phyloP scores from a whole-genome alignment of 2,888 invertebrate genomes.

The Cheilosia variabilis region DNA sequence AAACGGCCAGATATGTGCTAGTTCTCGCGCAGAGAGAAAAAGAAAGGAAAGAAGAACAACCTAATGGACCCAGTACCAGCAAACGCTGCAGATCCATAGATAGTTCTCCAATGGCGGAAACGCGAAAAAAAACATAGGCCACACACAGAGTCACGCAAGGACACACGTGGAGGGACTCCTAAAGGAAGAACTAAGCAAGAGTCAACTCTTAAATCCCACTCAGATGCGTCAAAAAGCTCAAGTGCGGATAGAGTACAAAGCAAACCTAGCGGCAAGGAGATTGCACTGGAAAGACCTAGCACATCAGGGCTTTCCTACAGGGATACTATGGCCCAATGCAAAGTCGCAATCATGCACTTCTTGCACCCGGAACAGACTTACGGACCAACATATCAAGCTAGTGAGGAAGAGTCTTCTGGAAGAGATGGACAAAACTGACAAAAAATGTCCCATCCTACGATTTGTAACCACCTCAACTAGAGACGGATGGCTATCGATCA shows the following conservation, averaged over 20 bases:
- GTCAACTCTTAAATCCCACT: too few relatives aligned
- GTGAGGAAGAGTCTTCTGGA: slow-evolving; percentile 9
- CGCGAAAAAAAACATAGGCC: too few relatives aligned
- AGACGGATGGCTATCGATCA: not conserved
- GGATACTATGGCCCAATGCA: not conserved
- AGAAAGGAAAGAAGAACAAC: too few relatives aligned
- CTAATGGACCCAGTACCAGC: too few relatives aligned
- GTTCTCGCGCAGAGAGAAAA: too few relatives aligned
- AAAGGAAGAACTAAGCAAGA: too few relatives aligned
- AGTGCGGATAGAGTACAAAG: not conserved
- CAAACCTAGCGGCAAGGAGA: not conserved
- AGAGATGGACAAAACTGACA: slow-evolving; percentile 8
- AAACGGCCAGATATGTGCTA: too few relatives aligned
- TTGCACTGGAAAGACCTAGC: not conserved
- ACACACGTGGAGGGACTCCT: too few relatives aligned
- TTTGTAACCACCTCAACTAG: not conserved
- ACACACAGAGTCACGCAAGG: too few relatives aligned
- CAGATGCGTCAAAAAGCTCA: not conserved
- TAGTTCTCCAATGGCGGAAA: too few relatives aligned
- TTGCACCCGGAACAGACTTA: not conserved
- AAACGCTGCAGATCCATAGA: too few relatives aligned
- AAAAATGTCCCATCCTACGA: slow-evolving; percentile 6
- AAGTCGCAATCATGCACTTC: slow-evolving; percentile 8
- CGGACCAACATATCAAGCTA: not conserved
- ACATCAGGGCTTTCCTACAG: not conserved